A percentile compares a stretch with the other conserved stretches of the same genome.
Evolutionary conservation across 2,888 invertebrate genomes (phyloP).

Genomic region (Lasioglossum pauxillum): DNA sequence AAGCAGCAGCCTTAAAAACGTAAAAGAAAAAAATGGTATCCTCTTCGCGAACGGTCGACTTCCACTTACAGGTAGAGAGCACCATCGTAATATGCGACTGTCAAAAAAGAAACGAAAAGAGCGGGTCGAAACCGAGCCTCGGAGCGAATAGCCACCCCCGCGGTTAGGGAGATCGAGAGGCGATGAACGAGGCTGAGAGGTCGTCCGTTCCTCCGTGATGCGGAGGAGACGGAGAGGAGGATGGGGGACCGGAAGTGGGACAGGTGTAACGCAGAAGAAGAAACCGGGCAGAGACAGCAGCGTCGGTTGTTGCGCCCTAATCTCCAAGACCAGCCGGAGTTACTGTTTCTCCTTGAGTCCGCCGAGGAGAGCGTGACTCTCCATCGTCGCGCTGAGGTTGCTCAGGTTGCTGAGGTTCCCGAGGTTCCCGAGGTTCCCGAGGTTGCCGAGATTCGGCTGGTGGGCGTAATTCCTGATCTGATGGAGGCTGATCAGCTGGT

Average conservation of each 20-base stretch:
- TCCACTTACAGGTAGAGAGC: background rate
- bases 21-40: conserved; percentile 17
- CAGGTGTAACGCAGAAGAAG: conserved; percentile 20
- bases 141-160: background rate
- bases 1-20: conserved; percentile 9
- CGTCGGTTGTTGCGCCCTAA: conserved; percentile 37
- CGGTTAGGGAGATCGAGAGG: background rate
- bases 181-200: background rate
- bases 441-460: conserved; percentile 90
- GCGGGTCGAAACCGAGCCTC: background rate
- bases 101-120: background rate
- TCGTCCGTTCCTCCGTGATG: background rate
- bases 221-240: background rate
- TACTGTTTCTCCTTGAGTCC: conserved; percentile 83
- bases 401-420: conserved; percentile 82
- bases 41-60: background rate
- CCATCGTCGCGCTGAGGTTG: conserved; percentile 82
- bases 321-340: conserved; percentile 68
- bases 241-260: background rate
- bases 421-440: conserved; percentile 80
- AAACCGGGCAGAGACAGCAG: conserved; percentile 45
- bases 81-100: background rate
- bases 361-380: conserved; percentile 81
- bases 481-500: conserved; percentile 97
- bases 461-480: conserved; percentile 98